A percentile compares a stretch with the other conserved stretches of the same genome.
Evolutionary conservation across 2,113 vertebrate species (phyloP).

Genomic region (Apteryx owenii): DNA sequence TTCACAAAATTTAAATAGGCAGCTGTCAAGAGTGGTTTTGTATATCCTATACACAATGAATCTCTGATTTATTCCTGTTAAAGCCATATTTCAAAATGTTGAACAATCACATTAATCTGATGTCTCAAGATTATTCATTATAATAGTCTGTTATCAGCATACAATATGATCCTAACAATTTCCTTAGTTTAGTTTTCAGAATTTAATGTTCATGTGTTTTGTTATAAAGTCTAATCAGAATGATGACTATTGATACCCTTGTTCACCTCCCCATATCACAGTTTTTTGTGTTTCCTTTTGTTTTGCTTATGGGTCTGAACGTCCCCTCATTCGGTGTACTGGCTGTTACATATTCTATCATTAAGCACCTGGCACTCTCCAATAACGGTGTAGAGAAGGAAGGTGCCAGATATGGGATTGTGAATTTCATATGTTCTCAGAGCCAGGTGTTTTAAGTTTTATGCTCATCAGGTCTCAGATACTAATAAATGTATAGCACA

Average conservation of each 20-base stretch:
- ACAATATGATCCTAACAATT: conserved; percentile 28
- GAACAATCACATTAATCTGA: neutral
- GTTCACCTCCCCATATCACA: neutral
- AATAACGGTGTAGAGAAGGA: neutral
- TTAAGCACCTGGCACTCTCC: neutral
- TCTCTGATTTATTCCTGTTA: conserved; percentile 30
- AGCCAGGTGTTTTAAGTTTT: neutral
- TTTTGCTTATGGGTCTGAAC: neutral
- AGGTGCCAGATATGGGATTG: neutral
- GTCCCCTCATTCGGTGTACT: neutral
- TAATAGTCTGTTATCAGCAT: neutral
- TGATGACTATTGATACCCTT: neutral
- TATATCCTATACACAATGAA: conserved; percentile 35
- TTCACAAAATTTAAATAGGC: conserved; percentile 37
- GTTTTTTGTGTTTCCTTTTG: neutral
- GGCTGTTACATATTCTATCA: neutral
- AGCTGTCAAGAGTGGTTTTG: conserved; percentile 34
- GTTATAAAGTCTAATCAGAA: conserved; percentile 1
- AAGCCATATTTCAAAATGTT: conserved; percentile 22
- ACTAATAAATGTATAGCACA: neutral
- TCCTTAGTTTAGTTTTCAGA: conserved; percentile 22
- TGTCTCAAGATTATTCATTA: conserved; percentile 28
- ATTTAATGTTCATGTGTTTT: neutral
- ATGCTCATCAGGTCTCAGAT: neutral
- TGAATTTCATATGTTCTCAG: neutral